These are phyloP conservation scores for human DNA, from an alignment of 2,113 vertebrate genomes.

Conservation along the genomic window DNA sequence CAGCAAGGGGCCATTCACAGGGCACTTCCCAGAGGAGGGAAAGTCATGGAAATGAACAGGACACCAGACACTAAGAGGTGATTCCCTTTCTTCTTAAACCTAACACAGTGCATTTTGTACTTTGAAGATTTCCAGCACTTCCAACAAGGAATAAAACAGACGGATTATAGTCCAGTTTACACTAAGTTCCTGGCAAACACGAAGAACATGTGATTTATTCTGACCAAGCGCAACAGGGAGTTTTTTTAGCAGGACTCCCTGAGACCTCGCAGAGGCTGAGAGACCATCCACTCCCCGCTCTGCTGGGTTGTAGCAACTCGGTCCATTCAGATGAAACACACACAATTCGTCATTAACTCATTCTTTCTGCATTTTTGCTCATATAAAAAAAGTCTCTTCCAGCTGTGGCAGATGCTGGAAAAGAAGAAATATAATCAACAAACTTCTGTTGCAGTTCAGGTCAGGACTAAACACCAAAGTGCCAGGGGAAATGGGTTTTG, in stretches of 20 bases:
- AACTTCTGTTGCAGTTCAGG: not conserved
- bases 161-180: not conserved
- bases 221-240: not conserved
- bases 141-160: not conserved
- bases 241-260: not conserved
- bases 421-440: not conserved
- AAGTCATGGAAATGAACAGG: not conserved
- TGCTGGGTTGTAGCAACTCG: not conserved
- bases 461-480: not conserved
- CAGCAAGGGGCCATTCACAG: not conserved
- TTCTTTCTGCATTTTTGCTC: not conserved
- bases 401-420: not conserved
- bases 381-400: not conserved
- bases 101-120: not conserved
- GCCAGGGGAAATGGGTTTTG: not conserved
- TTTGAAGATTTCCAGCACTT: not conserved
- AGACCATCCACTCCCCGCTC: not conserved
- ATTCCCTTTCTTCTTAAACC: constrained; percentile 28
- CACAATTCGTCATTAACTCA: too few species aligned
- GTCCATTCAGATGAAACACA: not conserved
- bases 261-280: not conserved
- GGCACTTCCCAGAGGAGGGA: not conserved
- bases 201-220: constrained; percentile 41
- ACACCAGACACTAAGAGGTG: not conserved
- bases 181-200: constrained; percentile 5